Evolutionary conservation across 2,888 invertebrate species (phyloP), one percentile per base, ranked within the genome.

Genomic region (Linyphia triangularis): DNA sequence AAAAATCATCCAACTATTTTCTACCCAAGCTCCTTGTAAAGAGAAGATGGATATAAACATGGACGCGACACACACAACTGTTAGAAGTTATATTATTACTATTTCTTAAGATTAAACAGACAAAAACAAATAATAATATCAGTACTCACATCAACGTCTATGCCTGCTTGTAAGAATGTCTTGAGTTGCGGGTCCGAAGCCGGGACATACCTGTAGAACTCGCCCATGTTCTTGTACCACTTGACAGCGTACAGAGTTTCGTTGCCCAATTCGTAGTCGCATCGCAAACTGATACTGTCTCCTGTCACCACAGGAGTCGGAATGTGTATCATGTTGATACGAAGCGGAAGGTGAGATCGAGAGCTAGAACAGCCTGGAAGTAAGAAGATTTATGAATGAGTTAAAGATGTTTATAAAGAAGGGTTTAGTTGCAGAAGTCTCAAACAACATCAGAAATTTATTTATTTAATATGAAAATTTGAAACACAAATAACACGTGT

Each of bases 141-240:
- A 9, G 16, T 13, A 89, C 89, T 89, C 73, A 89, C 89, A 30
- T 89, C 89, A n/a, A 89, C 83, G 61, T 89, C 83, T 6, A 89
- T 82, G 51, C 89, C 89, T 1, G 61, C 28, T 40, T 89, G 89
- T 13, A 63, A 70, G 28, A 89, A 79, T 4, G 67, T 79, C 59
- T 89, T 89, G 43, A 84, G 75, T 0, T 73, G 83, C 7, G 78
- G 84, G n/a, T 89, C 78, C 2, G 88, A 89, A 2, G 75, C 83
- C 7, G 89, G 89, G 0, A 89, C 89, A 40, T 89, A 89, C 51
- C 89, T 61, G 51, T 73, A 89, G 79, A 89, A 89, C 59, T 89
- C 89, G 22, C 83, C 89, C 89, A 89, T 89, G 26, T 89, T 84
- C 61, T 89, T 89, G 51, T 89, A 89, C 89, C 89, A 89, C 78